Evolutionary conservation across 2,113 vertebrate genomes (phyloP).

Genomic region (Lagopus leucura): DNA sequence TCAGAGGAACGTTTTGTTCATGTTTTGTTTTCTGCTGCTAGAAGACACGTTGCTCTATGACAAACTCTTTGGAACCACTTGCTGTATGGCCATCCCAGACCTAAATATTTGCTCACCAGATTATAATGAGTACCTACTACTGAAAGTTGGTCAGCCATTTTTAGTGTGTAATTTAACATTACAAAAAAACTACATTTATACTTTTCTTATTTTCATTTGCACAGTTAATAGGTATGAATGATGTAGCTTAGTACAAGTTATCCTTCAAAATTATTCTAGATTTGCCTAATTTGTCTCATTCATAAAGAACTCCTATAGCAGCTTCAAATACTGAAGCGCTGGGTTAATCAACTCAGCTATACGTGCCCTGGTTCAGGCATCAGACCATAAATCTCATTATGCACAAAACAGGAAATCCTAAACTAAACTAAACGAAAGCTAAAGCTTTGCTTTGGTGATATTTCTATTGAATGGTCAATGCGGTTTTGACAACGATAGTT

Average conservation of each 20-base stretch:
- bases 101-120: background rate
- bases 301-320: background rate
- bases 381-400: background rate
- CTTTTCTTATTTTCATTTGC: background rate
- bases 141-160: background rate
- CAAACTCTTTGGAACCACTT: background rate
- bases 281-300: background rate
- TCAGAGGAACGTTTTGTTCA: constrained; percentile 14
- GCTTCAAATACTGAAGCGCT: background rate
- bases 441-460: background rate
- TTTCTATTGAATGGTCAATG: background rate
- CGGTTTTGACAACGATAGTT: background rate
- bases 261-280: background rate
- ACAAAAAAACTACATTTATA: background rate
- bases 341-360: background rate
- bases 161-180: background rate
- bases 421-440: background rate
- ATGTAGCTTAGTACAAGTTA: background rate
- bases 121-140: background rate
- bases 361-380: background rate
- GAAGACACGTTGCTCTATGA: constrained; percentile 14
- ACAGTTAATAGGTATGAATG: background rate
- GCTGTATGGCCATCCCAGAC: background rate
- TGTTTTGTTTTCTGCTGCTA: constrained; percentile 53
- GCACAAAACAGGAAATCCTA: background rate